phyloP scores from a whole-genome alignment of 2,888 invertebrate species.

The Drosophila pegasa region DNA sequence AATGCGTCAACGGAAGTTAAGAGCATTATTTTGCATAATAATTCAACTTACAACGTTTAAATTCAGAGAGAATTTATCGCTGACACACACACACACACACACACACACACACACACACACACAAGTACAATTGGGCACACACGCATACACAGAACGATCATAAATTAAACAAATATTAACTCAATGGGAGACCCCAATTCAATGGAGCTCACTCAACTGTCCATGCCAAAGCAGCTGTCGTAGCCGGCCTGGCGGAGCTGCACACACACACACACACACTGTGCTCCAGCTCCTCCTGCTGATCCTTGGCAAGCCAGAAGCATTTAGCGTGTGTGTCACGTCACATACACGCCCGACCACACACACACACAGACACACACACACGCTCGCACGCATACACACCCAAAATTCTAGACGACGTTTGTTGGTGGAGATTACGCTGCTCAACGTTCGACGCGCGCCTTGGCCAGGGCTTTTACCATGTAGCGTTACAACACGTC shows the following conservation, averaged over 20 bases:
- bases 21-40: constrained; percentile 79
- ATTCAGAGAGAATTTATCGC: constrained; percentile 68
- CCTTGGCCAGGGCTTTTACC: constrained; percentile 49
- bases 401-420: constrained; percentile 77
- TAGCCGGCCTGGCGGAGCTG: constrained; percentile 7
- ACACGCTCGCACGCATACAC: constrained; percentile 55
- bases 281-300: constrained; percentile 12
- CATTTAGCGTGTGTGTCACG: constrained; percentile 56
- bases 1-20: constrained; percentile 74
- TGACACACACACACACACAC: constrained; percentile 40
- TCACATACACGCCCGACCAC: constrained; percentile 80
- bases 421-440: constrained; percentile 62
- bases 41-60: constrained; percentile 75
- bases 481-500: constrained; percentile 67
- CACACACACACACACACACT: too few relatives aligned
- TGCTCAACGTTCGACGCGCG: constrained; percentile 49
- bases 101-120: constrained; percentile 21
- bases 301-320: constrained; percentile 47
- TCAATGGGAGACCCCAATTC: constrained; percentile 32
- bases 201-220: constrained; percentile 13
- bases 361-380: constrained; percentile 26
- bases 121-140: constrained; percentile 72
- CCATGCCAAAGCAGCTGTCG: neutral
- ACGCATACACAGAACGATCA: constrained; percentile 57
- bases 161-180: constrained; percentile 77